Percentiles rank a stretch among this genome's conserved stretches.
Evolutionary conservation across 2,113 vertebrate species (phyloP).

Genomic region (Neolamprologus fasciatus): DNA sequence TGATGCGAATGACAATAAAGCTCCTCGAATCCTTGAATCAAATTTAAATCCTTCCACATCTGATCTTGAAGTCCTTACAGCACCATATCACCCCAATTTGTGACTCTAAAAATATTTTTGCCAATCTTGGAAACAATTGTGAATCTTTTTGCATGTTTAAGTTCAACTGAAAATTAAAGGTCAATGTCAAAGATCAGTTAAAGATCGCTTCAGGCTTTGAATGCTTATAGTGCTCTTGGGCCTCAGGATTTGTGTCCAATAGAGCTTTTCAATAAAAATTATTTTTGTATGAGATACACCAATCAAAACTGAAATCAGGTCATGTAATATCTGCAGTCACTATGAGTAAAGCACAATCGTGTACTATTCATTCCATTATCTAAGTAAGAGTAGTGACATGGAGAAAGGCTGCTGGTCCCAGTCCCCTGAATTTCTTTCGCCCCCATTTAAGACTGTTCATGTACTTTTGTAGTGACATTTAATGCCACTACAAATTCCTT

Average conservation of each 20-base stretch:
- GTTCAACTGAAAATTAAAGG: background rate
- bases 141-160: background rate
- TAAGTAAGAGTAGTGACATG: background rate
- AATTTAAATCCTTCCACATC: background rate
- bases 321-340: background rate
- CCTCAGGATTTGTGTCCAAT: background rate
- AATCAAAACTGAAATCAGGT: background rate
- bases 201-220: background rate
- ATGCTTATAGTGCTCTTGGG: background rate
- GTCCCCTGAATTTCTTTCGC: background rate
- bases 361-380: background rate
- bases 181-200: background rate
- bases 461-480: background rate
- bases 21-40: background rate
- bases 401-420: background rate
- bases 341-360: background rate
- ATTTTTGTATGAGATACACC: background rate
- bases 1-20: background rate
- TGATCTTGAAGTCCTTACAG: too few relatives aligned
- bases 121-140: background rate
- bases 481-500: background rate
- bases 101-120: background rate
- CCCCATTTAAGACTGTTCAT: background rate
- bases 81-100: too few relatives aligned
- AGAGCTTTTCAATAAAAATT: background rate